A percentile compares a stretch with the other conserved stretches of the same genome.
phyloP scores from a whole-genome alignment of 2,797 vertebrate species.

The Micrastur ruficollis region DNA sequence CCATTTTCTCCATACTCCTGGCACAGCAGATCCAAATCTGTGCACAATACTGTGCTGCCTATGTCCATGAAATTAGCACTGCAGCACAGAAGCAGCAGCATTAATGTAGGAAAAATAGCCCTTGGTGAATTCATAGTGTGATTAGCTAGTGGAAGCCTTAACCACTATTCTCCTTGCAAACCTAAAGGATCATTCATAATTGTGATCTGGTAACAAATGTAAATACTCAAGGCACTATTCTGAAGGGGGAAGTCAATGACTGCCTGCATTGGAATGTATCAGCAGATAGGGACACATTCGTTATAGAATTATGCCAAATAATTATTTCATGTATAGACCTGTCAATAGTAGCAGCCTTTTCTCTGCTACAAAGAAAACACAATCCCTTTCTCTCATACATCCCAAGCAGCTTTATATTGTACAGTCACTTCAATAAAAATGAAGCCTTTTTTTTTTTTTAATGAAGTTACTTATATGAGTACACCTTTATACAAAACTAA shows the following conservation, averaged over 20 bases:
- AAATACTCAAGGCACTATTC: neutral
- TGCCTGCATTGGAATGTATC: neutral
- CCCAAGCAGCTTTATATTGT: neutral
- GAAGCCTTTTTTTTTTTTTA: neutral
- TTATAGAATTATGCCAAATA: neutral
- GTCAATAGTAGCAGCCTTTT: neutral
- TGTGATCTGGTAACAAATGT: neutral
- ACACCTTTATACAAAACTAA: neutral
- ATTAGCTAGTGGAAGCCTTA: neutral
- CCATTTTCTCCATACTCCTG: neutral
- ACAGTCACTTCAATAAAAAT: neutral
- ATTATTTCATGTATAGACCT: neutral
- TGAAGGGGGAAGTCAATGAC: neutral
- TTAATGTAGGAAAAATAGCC: neutral
- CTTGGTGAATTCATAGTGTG: neutral
- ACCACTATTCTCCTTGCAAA: neutral
- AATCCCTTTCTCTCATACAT: neutral
- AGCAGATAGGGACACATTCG: neutral
- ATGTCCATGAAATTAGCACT: neutral
- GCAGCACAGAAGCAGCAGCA: neutral
- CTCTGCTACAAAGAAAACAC: neutral
- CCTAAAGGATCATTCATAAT: neutral
- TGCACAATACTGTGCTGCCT: neutral
- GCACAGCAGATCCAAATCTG: neutral
- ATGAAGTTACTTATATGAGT: neutral